Conservation (phyloP, 2,797 vertebrate genomes). For the Parauchenoglanis ngamensis region DNA sequence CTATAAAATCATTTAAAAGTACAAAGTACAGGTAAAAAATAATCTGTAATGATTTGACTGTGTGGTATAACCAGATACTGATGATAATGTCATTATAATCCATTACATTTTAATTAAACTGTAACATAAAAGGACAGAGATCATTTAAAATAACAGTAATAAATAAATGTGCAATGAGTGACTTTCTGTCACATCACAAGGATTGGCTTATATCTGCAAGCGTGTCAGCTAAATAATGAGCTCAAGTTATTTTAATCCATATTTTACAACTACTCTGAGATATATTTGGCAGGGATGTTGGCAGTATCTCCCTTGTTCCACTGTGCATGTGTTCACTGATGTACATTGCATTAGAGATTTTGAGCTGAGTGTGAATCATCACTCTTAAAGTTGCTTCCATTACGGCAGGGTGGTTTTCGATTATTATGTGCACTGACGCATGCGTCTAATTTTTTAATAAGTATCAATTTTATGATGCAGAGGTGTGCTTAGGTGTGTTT, state of each 20-base stretch:
- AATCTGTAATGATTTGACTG: background rate
- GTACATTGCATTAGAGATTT: background rate
- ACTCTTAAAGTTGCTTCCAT: background rate
- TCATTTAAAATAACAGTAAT: background rate
- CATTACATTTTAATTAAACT: background rate
- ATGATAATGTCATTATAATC: background rate
- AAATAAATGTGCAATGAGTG: background rate
- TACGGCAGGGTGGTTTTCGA: background rate
- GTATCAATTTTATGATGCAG: background rate
- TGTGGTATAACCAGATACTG: background rate
- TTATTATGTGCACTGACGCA: background rate
- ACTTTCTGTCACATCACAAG: background rate
- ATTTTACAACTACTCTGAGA: background rate
- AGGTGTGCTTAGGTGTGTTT: background rate
- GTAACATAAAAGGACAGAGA: background rate
- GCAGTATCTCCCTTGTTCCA: background rate
- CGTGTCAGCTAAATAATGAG: background rate
- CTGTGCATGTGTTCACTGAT: background rate
- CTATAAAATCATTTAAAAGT: background rate
- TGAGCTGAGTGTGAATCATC: background rate
- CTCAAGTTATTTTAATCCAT: background rate
- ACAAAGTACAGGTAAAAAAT: background rate
- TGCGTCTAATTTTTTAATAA: background rate
- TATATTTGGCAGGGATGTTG: background rate
- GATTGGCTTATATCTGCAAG: background rate